Conservation (phyloP, 2,113 vertebrate species). For the Burhinus oedicnemus region DNA sequence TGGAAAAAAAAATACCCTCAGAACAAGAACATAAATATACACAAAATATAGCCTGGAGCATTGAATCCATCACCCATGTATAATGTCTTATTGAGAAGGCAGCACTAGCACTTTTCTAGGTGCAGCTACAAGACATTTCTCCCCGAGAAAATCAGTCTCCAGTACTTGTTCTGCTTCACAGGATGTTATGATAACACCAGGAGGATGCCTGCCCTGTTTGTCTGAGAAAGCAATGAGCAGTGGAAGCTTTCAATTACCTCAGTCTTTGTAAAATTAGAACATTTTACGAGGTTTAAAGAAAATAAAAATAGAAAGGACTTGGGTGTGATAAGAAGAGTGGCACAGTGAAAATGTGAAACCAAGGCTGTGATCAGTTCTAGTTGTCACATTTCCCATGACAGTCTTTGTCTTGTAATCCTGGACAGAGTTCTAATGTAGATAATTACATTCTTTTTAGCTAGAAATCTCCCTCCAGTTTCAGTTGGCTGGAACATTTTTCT, state of each 20-base stretch:
- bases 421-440: not conserved
- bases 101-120: not conserved
- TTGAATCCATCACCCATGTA: not conserved
- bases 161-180: not conserved
- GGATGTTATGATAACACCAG: not conserved
- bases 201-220: not conserved
- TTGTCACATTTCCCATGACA: not conserved
- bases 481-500: not conserved
- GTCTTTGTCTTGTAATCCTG: not conserved
- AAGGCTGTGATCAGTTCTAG: not conserved
- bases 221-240: constrained; percentile 10
- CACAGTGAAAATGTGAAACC: not conserved
- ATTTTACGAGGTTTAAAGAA: not conserved
- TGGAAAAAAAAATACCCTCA: not conserved
- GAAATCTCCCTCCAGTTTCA: not conserved
- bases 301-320: not conserved
- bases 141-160: not conserved
- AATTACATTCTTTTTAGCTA: not conserved
- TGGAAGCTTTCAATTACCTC: constrained; percentile 14
- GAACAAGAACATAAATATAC: not conserved
- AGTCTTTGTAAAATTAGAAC: constrained; percentile 15
- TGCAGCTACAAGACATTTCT: not conserved
- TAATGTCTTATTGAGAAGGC: not conserved
- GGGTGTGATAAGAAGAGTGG: not conserved
- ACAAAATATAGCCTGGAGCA: not conserved